Base-by-base conservation (phyloP, 1,140 invertebrate species). In the Drosophila pandora region DNA sequence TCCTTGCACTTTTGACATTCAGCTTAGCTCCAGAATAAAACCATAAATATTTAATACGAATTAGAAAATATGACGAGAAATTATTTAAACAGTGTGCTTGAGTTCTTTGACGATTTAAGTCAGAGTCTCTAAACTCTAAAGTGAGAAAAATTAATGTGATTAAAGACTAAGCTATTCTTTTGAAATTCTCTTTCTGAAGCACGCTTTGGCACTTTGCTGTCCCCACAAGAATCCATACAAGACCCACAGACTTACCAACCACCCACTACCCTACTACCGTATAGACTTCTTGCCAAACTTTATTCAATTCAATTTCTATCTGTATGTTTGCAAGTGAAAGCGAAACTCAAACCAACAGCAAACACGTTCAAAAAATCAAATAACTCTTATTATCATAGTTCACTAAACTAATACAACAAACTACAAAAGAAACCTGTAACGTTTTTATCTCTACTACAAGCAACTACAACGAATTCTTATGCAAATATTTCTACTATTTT, bases 401-500 rank as follows among this genome's bases (percentile, higher is more conserved):
- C 64, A 75, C 64, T 47, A 37, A 64, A 62, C 47, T 56, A 64
- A 50, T 67, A 59, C 63, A 63, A 59, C 64, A 59, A 60, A 55
- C 65, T 63, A 61, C 63, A 59, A 74, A 64, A 43, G 52, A 64
- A 50, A 74, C 74, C 30, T 60, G 70, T 30, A 64, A 76, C 49
- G 70, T 70, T 79, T 65, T 69, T 73, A 56, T 65, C 64, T 59
- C 62, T 80, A 76, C 71, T 69, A 76, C 58, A 39, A 79, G 69
- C 65, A 88, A 88, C 54, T 83, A 69, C 70, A 88, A 88, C 34
- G 58, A 73, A 83, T 79, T 87, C 83, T 87, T 87, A 87, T 87
- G 83, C 83, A 87, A 87, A 88, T 87, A 79, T 87, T 78, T 87
- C 76, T 87, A 88, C 78, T 87, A 79, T 75, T 88, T 88, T 87